phyloP scores from a whole-genome alignment of 2,797 vertebrate genomes.

The Xiphophorus birchmanni region DNA sequence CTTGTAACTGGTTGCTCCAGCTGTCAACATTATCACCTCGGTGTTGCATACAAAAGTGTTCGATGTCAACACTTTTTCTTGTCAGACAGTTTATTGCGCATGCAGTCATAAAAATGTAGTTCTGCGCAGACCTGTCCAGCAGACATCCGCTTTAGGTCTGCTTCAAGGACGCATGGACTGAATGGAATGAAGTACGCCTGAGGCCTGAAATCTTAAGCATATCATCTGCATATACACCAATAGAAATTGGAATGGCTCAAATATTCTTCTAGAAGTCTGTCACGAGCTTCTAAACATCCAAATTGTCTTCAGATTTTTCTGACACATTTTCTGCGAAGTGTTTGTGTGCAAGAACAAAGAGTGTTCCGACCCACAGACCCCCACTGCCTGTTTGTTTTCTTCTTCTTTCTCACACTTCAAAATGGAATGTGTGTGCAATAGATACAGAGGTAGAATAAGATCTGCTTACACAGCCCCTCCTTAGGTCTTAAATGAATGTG shows the following conservation, averaged over 20 bases:
- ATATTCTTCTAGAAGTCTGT: not conserved
- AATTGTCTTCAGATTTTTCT: not conserved
- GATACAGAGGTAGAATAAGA: slow-evolving; percentile 42
- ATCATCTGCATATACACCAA: not conserved
- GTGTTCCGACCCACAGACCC: not conserved
- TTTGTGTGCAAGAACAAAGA: slow-evolving; percentile 17
- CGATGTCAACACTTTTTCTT: no score
- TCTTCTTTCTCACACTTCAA: slow-evolving; percentile 1
- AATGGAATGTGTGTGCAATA: slow-evolving; percentile 8
- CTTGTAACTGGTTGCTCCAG: no score
- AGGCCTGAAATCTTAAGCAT: not conserved
- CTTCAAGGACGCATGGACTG: no score
- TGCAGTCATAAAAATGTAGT: no score
- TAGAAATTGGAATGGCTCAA: not conserved
- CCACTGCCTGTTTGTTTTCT: not conserved
- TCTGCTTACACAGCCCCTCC: slow-evolving; percentile 61
- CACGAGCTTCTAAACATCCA: not conserved
- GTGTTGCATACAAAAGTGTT: no score
- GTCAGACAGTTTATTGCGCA: no score
- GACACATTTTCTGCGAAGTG: slow-evolving; percentile 10
- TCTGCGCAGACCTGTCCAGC: no score
- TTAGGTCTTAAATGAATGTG: slow-evolving; percentile 53
- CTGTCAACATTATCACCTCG: no score
- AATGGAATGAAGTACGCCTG: no score
- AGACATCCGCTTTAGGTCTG: no score